Evolutionary conservation across 2,888 invertebrate genomes (phyloP).

Genomic region (Parnassius apollo): DNA sequence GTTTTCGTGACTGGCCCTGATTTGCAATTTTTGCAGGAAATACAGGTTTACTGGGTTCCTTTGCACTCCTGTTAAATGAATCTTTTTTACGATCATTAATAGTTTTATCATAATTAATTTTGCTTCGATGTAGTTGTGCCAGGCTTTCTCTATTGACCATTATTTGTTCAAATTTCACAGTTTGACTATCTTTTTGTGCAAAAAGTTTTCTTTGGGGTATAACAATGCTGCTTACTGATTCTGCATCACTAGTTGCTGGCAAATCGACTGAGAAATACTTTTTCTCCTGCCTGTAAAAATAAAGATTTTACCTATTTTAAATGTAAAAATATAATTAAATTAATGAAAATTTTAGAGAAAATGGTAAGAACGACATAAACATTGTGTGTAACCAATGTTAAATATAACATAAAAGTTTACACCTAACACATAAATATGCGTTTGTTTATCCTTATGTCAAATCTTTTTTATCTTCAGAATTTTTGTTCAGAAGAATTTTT

Average conservation of each 20-base stretch:
- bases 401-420: too few species aligned
- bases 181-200: constrained; percentile 51
- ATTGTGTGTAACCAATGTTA: too few species aligned
- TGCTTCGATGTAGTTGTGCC: constrained; percentile 46
- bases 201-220: constrained; percentile 64
- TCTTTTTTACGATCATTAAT: constrained; percentile 48
- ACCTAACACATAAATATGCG: too few species aligned
- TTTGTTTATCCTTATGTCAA: too few species aligned
- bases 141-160: constrained; percentile 50
- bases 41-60: constrained; percentile 45
- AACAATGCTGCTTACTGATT: constrained; percentile 67
- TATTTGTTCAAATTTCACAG: constrained; percentile 48
- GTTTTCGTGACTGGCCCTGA: too few species aligned
- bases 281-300: constrained; percentile 57
- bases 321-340: constrained; percentile 1
- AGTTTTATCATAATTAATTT: constrained; percentile 43
- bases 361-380: too few species aligned
- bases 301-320: background rate
- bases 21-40: constrained; percentile 45
- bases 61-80: constrained; percentile 48
- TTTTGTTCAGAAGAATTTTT: too few species aligned
- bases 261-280: constrained; percentile 52
- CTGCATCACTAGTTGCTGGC: constrained; percentile 67
- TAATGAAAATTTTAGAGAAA: background rate
- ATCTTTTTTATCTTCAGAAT: too few species aligned